Conservation (phyloP, 2,888 invertebrate species). For the Volucella bombylans region DNA sequence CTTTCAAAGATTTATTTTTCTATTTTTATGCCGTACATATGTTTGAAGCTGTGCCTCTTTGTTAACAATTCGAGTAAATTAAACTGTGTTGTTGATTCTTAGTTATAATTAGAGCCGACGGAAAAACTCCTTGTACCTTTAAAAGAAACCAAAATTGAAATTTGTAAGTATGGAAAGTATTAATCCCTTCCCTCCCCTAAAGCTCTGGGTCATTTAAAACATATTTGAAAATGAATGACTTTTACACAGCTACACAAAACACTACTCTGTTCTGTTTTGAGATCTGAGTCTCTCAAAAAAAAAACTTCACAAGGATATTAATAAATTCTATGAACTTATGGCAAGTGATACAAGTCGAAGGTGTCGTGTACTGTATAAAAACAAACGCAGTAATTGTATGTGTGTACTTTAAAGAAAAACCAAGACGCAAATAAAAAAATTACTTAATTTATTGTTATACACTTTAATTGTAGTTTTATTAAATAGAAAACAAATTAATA, state of each 20-base stretch:
- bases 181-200: conserved; percentile 4
- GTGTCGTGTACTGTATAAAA: conserved; percentile 54
- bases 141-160: background rate
- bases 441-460: conserved; percentile 65
- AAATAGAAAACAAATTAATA: conserved; percentile 27
- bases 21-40: background rate
- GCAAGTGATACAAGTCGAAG: conserved; percentile 61
- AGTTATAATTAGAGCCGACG: too few species aligned
- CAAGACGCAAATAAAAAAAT: background rate
- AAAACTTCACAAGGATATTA: conserved; percentile 31
- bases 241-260: conserved; percentile 19
- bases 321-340: conserved; percentile 42
- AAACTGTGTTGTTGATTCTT: too few species aligned
- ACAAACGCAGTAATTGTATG: conserved; percentile 26
- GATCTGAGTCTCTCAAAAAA: conserved; percentile 20
- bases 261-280: conserved; percentile 36
- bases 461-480: conserved; percentile 42
- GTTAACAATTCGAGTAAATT: background rate
- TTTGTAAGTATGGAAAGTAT: background rate
- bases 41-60: conserved; percentile 16
- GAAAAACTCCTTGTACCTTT: too few species aligned
- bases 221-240: conserved; percentile 28
- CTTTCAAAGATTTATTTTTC: background rate
- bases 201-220: conserved; percentile 14
- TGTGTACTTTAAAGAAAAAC: conserved; percentile 35